Evolutionary conservation across 2,797 vertebrate species (phyloP), one percentile per base, ranked within the genome.

Genomic region (Epinephelus malabaricus): DNA sequence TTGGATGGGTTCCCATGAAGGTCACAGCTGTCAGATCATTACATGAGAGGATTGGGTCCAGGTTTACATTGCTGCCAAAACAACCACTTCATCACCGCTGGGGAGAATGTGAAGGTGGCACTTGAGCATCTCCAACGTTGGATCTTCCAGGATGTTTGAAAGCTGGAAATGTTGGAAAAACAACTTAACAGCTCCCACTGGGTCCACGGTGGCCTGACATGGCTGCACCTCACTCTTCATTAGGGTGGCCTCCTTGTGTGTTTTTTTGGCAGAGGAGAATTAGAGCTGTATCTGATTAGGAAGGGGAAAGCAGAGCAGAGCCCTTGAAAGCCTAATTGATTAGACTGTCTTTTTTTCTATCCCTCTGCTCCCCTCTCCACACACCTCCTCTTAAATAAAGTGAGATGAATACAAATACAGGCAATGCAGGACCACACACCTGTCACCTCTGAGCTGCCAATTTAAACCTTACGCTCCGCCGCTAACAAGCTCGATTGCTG

Each of bases 311-410:
- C 78, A 84, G 86, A 91, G 86, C 83, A 53, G 69, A 88, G 87
- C 78, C 78, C 86, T 89, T 91, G 86, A 91, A 93, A 92, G 79
- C 82, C 79, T 92, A 92, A 94, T 94, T 95, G 91, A 95, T 94
- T 92, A 89, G 79, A 87, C 81, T 82, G 77, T 89, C 62, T 81
- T 85, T 84, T 83, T 59, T 79, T 70, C 74, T 79, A 87, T 87
- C 80, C 85, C 68, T 54, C 66, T 64, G 62, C 65, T 73, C 49
- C 72, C 62, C 61, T 69, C 77, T 49, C 62, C 78, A 60, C 82
- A 89, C 78, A 85, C 71, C 83, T 90, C 76, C 82, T 78, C 76
- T 92, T 86, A 89, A 90, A 86, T 86, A 88, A 89, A 91, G 86
- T 87, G 85, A 90, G 85, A 83, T 87, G 91, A 95, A 94, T 93